A percentile compares a stretch with the other conserved stretches of the same genome.
Evolutionary conservation across 2,797 vertebrate genomes (phyloP).

Genomic region (Nothura maculosa): DNA sequence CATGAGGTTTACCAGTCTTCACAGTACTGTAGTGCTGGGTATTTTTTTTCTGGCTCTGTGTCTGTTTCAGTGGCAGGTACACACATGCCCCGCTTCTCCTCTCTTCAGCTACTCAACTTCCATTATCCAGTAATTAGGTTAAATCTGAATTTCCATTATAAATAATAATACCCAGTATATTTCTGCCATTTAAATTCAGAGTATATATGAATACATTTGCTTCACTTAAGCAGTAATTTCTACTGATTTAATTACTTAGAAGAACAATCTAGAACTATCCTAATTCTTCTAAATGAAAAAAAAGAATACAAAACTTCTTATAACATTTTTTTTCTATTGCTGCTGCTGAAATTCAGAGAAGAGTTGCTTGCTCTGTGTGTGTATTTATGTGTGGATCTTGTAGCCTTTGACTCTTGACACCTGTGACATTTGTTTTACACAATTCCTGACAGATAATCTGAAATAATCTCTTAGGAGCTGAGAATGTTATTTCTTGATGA

Average conservation of each 20-base stretch:
- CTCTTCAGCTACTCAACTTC: neutral
- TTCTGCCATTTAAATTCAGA: neutral
- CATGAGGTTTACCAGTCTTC: neutral
- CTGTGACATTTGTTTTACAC: neutral
- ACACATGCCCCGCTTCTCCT: neutral
- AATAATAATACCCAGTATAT: neutral
- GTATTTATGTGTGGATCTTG: neutral
- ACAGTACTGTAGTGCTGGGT: neutral
- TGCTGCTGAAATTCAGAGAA: neutral
- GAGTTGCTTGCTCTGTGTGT: neutral
- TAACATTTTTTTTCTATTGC: neutral
- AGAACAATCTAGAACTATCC: neutral
- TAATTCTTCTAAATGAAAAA: neutral
- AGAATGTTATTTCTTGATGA: neutral
- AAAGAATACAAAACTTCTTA: neutral
- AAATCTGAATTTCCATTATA: neutral
- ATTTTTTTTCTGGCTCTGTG: neutral
- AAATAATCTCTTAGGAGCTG: neutral
- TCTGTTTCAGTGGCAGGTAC: neutral
- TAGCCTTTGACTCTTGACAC: neutral
- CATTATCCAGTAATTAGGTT: neutral
- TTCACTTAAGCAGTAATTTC: neutral
- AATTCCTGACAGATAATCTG: neutral
- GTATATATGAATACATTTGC: neutral
- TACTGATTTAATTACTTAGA: neutral